Evolutionary conservation across 2,797 vertebrate genomes (phyloP).

Genomic region (Leontocebus nigricollis): DNA sequence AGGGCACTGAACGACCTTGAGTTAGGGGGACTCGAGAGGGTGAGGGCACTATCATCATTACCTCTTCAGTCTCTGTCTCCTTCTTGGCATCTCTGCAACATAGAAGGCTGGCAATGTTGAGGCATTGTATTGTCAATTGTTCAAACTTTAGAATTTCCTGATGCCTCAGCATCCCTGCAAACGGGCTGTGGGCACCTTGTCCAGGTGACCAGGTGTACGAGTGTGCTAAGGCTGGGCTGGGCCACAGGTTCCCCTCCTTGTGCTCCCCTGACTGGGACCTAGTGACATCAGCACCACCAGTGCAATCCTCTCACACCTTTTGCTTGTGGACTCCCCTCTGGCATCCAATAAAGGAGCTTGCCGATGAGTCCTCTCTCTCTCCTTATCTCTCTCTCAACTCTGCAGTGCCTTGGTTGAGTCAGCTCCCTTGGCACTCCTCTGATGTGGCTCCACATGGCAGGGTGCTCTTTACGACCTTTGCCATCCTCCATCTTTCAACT

Average conservation of each 20-base stretch:
- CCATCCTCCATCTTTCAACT: neutral
- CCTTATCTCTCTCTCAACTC: too few species aligned
- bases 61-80: neutral
- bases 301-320: neutral
- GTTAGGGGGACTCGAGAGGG: neutral
- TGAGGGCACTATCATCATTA: neutral
- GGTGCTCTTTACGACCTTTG: neutral
- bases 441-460: rapidly evolving
- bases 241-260: neutral
- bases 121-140: neutral
- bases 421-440: neutral
- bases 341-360: neutral
- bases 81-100: neutral
- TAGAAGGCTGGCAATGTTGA: neutral
- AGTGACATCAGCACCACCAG: neutral
- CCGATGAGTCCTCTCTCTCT: neutral
- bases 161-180: neutral
- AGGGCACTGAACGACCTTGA: neutral
- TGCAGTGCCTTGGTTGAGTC: neutral
- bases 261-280: neutral
- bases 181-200: neutral
- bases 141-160: neutral
- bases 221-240: neutral
- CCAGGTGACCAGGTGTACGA: neutral
- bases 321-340: neutral